These are phyloP conservation scores for Scaptomyza tumidula DNA, from an alignment of 2,888 invertebrate species.

Conservation along the genomic window DNA sequence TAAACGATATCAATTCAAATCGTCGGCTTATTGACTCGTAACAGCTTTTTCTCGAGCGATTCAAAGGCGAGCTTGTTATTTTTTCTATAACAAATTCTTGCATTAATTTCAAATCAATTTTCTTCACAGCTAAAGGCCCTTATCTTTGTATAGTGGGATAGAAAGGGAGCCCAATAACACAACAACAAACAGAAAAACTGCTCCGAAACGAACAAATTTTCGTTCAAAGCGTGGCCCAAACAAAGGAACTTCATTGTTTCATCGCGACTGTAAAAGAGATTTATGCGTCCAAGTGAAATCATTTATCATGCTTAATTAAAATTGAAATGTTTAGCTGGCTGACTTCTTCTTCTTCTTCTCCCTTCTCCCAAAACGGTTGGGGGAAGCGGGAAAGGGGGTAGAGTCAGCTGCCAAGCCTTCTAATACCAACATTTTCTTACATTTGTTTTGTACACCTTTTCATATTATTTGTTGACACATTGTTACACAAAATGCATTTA, in stretches of 20 bases:
- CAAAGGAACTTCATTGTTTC: conserved; percentile 80
- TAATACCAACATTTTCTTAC: conserved; percentile 45
- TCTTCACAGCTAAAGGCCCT: conserved; percentile 82
- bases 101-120: conserved; percentile 84
- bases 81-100: conserved; percentile 83
- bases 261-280: conserved; percentile 81
- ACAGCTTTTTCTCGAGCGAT: conserved; percentile 74
- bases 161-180: conserved; percentile 16
- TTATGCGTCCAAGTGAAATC: conserved; percentile 81
- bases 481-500: conserved; percentile 79
- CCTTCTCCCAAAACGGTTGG: conserved; percentile 21
- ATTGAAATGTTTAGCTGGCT: conserved; percentile 79
- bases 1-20: conserved; percentile 79
- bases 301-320: conserved; percentile 84
- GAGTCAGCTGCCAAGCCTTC: conserved; percentile 28
- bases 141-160: conserved; percentile 37
- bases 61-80: conserved; percentile 78
- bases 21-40: conserved; percentile 67
- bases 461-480: conserved; percentile 76
- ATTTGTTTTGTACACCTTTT: conserved; percentile 51
- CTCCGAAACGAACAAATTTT: conserved; percentile 60
- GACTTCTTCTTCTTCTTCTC: conserved; percentile 33
- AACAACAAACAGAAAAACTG: conserved; percentile 41
- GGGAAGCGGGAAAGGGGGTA: conserved; percentile 7
- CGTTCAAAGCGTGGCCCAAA: conserved; percentile 49